Percentiles rank a stretch among this genome's conserved stretches.
phyloP scores from a whole-genome alignment of 1,140 invertebrate genomes.

The Bicyclus anynana region DNA sequence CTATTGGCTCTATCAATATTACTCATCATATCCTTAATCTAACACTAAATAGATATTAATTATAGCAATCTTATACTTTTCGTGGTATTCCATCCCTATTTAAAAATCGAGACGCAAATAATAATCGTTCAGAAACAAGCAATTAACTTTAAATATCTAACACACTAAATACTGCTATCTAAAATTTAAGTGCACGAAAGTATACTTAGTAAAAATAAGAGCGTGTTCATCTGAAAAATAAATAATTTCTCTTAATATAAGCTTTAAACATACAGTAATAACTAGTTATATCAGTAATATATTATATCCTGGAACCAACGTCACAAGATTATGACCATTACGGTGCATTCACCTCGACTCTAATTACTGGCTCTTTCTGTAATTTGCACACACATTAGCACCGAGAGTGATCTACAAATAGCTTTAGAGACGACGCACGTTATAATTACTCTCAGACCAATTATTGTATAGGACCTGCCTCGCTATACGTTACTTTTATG shows the following conservation, averaged over 20 bases:
- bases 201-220: neutral
- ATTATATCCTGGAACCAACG: neutral
- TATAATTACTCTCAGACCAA: too few relatives aligned
- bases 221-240: neutral
- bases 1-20: too few relatives aligned
- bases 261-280: neutral
- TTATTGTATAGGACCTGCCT: too few relatives aligned
- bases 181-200: neutral
- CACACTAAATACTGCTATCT: neutral
- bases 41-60: too few relatives aligned
- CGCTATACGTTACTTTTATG: too few relatives aligned
- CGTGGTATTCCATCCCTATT: too few relatives aligned
- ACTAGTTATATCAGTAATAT: neutral
- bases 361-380: conserved; percentile 56
- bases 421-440: conserved; percentile 36
- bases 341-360: conserved; percentile 44
- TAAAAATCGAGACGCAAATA: too few relatives aligned
- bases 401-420: conserved; percentile 62
- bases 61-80: too few relatives aligned
- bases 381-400: conserved; percentile 64
- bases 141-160: neutral
- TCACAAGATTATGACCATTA: conserved; percentile 23
- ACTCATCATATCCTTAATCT: too few relatives aligned
- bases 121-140: too few relatives aligned
- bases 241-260: neutral